These are phyloP conservation scores for Drosophila barbarae DNA, from an alignment of 2,888 invertebrate genomes.

Conservation along the genomic window DNA sequence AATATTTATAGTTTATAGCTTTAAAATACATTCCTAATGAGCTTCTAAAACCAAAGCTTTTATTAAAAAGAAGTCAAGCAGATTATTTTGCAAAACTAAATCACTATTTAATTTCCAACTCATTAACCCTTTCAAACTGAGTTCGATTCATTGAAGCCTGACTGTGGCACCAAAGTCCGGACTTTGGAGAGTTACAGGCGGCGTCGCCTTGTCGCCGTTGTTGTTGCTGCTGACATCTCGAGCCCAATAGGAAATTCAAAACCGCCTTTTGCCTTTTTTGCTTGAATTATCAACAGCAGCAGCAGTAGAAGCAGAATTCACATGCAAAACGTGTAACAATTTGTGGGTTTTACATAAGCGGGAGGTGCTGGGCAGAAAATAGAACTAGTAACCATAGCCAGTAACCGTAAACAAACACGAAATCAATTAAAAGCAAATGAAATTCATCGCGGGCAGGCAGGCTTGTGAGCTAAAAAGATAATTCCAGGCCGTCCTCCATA, in stretches of 20 bases:
- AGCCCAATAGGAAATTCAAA: constrained; percentile 60
- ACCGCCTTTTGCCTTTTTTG: constrained; percentile 48
- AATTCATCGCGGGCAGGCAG: constrained; percentile 14
- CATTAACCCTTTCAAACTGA: not conserved
- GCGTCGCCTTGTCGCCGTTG: constrained; percentile 58
- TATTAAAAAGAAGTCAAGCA: not conserved
- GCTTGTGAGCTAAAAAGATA: not conserved
- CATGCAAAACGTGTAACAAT: constrained; percentile 65
- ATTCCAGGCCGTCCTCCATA: not conserved
- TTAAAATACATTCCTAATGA: not conserved
- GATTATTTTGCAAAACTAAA: not conserved
- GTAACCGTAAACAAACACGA: constrained; percentile 50
- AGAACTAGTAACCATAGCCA: constrained; percentile 46
- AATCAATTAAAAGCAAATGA: constrained; percentile 43
- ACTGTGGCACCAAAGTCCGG: constrained; percentile 29
- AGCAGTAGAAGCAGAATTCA: constrained; percentile 32
- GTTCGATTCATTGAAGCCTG: not conserved
- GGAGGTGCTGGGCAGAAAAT: constrained; percentile 41
- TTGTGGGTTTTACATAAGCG: constrained; percentile 65
- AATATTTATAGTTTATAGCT: not conserved
- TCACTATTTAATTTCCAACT: not conserved
- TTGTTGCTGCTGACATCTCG: constrained; percentile 17
- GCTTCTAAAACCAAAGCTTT: not conserved
- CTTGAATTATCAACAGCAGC: constrained; percentile 52
- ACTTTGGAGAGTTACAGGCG: constrained; percentile 26